Evolutionary conservation across 1,140 invertebrate genomes (phyloP).

Genomic region (Bombus sibiricus): DNA sequence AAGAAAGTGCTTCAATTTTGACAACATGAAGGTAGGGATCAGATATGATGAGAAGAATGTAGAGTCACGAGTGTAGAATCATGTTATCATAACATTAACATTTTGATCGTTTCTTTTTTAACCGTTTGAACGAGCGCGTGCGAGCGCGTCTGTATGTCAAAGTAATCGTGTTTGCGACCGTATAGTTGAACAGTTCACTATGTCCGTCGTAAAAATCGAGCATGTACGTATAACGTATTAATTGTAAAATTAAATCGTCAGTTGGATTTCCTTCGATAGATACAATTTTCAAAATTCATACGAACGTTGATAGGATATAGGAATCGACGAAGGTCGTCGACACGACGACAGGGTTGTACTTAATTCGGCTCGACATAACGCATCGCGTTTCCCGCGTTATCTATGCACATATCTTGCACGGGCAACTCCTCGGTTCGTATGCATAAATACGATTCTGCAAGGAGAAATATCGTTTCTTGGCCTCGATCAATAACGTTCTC

Average conservation of each 20-base stretch:
- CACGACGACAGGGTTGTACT: constrained; percentile 34
- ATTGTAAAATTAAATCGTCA: neutral
- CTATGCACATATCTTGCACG: constrained; percentile 74
- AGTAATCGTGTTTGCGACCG: neutral
- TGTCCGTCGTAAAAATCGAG: no score
- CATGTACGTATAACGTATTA: neutral
- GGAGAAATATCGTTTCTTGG: constrained; percentile 54
- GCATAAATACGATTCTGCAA: constrained; percentile 59
- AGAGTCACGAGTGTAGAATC: neutral
- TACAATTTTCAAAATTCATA: neutral
- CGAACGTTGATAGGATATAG: no score
- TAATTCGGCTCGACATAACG: constrained; percentile 41
- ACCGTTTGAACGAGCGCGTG: neutral
- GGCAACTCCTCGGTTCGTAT: constrained; percentile 52
- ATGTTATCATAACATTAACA: neutral
- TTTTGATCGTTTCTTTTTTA: neutral
- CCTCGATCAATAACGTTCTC: constrained; percentile 55
- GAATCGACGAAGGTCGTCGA: constrained; percentile 62
- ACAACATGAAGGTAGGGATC: constrained; percentile 82
- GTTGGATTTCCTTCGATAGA: neutral
- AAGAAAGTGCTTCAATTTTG: constrained; percentile 80
- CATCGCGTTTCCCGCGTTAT: constrained; percentile 62
- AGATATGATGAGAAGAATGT: neutral
- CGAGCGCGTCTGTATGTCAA: neutral
- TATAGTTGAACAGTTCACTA: neutral